Base-by-base conservation (phyloP, 2,797 vertebrate species). In the Gorsachius magnificus region DNA sequence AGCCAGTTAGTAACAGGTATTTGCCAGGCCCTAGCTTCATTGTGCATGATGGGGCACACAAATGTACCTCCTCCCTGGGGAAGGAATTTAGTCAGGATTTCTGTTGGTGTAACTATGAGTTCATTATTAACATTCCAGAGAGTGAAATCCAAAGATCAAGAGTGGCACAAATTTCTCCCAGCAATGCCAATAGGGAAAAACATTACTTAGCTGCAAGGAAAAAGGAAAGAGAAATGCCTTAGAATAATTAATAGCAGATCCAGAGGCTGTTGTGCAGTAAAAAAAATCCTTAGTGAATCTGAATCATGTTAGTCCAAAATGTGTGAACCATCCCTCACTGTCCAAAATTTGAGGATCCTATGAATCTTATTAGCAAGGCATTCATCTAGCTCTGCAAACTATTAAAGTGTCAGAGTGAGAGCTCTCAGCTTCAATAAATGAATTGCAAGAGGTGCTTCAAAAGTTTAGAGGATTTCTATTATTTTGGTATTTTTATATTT, bases 1-100 rank as follows among this genome's bases (percentile, higher is more conserved):
- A 76, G 16, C 13, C 0, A 0, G 22, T 46, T 50, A 50, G 18
- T 13, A 61, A 16, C 0, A 1, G 15, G 4, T 65, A 65, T 51
- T 81, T 87, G 2, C 33, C 54, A 70, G n/a, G 28, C 14, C 10
- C 6, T 25, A 19, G 20, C 65, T 90, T 57, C 9, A 24, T 29
- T 80, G 25, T 85, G 28, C 21, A 61, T 48, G 22, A 58, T 54
- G 19, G 26, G 6, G 3, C 25, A 60, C 41, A 54, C 5, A 43
- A 50, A 70, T 16, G 9, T n/a, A 64, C 11, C 19, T 81, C 10
- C 82, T 14, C 17, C 3, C 13, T 17, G 17, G 46, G n/a, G 17
- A 14, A 83, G 5, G 6, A 51, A 41, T 80, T 86, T 50, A 45
- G 17, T 68, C 50, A 54, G 15, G n/a, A 72, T 79, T 82, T 87